Conservation (phyloP, 1,140 invertebrate species). For the Cotesia glomerata region DNA sequence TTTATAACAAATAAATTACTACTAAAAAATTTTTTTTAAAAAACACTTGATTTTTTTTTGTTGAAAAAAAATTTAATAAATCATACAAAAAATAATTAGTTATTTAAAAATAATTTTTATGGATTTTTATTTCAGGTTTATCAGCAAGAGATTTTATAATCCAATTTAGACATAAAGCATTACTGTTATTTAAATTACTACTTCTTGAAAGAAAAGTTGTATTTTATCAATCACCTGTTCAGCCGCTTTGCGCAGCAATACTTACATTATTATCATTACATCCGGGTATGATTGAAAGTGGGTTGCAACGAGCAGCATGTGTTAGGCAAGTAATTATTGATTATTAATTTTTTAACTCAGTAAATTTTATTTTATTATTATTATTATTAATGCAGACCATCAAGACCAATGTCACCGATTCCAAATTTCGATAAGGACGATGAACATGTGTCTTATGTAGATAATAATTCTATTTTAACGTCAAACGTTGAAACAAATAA, state of each 20-base stretch:
- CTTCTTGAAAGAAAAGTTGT: slow-evolving; percentile 89
- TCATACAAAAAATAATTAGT: too few relatives aligned
- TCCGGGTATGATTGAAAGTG: slow-evolving; percentile 88
- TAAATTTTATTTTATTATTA: not conserved
- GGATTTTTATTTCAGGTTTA: slow-evolving; percentile 69
- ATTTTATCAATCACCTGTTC: slow-evolving; percentile 92
- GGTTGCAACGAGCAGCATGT: slow-evolving; percentile 83
- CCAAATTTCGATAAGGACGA: slow-evolving; percentile 69
- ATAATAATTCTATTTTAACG: slow-evolving; percentile 46
- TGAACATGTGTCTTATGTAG: slow-evolving; percentile 44
- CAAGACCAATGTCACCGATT: slow-evolving; percentile 81
- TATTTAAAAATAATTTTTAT: too few relatives aligned
- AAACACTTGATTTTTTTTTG: not conserved
- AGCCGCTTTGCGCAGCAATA: slow-evolving; percentile 84
- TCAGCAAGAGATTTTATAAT: slow-evolving; percentile 81
- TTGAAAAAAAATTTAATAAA: too few relatives aligned
- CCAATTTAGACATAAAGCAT: slow-evolving; percentile 89
- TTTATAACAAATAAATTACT: too few relatives aligned
- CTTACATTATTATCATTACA: slow-evolving; percentile 89
- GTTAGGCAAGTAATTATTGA: slow-evolving; percentile 66
- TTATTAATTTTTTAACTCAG: not conserved
- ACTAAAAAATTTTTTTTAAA: not conserved
- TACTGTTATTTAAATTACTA: slow-evolving; percentile 93
- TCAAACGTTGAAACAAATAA: slow-evolving; percentile 30
- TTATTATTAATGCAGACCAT: slow-evolving; percentile 65